Conservation (phyloP, 2,797 vertebrate genomes). For the Pipistrellus nathusii region DNA sequence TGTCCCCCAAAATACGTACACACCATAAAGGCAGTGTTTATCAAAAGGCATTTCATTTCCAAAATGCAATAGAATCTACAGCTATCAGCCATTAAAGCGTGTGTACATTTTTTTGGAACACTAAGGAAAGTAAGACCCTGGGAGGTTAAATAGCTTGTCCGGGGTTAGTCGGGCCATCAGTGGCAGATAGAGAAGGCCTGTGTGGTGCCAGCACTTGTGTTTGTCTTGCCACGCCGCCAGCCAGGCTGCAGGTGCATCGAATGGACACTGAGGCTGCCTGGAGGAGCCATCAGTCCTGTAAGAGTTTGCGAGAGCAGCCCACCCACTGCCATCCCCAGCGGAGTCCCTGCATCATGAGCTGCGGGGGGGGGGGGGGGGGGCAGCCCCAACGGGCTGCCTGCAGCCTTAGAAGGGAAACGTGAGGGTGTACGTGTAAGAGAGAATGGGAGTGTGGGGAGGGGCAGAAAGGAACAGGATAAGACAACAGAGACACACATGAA, state of each 20-base stretch:
- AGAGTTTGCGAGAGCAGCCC: not conserved
- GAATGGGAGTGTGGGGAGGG: no score
- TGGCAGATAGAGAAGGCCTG: fast-evolving
- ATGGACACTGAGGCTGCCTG: not conserved
- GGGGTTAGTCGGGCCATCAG: fast-evolving
- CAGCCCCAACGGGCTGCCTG: not conserved
- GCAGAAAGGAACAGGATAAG: not conserved
- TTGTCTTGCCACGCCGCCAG: fast-evolving
- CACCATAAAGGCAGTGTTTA: no score
- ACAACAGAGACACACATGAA: not conserved
- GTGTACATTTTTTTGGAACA: no score
- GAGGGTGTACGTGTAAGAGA: not conserved
- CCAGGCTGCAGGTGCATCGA: fast-evolving
- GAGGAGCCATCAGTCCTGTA: fast-evolving
- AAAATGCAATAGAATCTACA: no score
- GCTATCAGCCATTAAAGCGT: no score
- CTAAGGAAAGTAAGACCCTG: no score
- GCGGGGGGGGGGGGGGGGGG: not conserved
- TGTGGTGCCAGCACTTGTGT: not conserved
- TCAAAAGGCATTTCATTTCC: no score
- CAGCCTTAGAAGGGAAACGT: not conserved
- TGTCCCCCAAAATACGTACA: no score
- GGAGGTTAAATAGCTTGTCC: no score
- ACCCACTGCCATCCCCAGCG: fast-evolving
- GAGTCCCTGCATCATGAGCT: no score